Evolutionary conservation across 2,113 vertebrate genomes (phyloP).

Genomic region (Rhinoderma darwinii): DNA sequence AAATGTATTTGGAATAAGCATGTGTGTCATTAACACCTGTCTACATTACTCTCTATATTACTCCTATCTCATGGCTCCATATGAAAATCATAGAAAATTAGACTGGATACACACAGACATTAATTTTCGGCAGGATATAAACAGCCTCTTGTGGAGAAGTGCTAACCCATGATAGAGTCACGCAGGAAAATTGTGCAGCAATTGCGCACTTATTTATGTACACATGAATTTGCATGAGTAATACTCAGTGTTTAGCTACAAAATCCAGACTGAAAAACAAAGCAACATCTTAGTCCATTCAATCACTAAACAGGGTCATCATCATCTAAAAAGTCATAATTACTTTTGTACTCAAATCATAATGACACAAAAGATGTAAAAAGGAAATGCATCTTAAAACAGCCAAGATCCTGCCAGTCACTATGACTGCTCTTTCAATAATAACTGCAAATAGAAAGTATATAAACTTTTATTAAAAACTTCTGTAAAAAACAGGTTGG

Average conservation of each 20-base stretch:
- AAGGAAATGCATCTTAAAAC: not conserved
- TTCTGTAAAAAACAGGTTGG: not conserved
- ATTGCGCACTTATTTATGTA: not conserved
- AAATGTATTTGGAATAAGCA: slow-evolving; percentile 7
- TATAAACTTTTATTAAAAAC: not conserved
- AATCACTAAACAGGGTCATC: not conserved
- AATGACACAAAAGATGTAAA: not conserved
- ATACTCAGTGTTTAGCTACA: not conserved
- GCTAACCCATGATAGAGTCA: not conserved
- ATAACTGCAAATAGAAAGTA: not conserved
- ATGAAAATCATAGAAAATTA: slow-evolving; percentile 7
- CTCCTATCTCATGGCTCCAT: slow-evolving; percentile 13
- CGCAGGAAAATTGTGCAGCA: not conserved
- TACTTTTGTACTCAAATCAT: not conserved
- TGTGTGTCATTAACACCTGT: slow-evolving; percentile 38
- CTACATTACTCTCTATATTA: slow-evolving; percentile 13
- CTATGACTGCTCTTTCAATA: not conserved
- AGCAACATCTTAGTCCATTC: not conserved
- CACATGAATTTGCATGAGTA: not conserved
- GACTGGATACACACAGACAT: not conserved
- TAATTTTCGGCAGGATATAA: not conserved
- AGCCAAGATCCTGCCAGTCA: not conserved
- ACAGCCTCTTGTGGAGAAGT: not conserved
- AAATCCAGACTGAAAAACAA: not conserved
- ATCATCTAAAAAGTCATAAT: not conserved